phyloP scores from a whole-genome alignment of 2,888 invertebrate species.

The Euplagia quadripunctaria region DNA sequence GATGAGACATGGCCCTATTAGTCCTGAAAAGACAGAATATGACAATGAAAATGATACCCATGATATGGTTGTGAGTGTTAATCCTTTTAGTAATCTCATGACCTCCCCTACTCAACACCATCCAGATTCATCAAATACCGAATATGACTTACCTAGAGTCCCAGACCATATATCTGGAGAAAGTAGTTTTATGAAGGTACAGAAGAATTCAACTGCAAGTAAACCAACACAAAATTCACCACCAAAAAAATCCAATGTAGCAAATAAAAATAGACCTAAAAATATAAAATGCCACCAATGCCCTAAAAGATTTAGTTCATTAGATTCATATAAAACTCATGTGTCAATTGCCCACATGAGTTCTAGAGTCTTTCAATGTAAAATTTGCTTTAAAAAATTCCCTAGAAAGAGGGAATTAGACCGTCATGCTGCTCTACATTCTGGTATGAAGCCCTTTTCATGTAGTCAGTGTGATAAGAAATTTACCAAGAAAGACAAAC shows the following conservation, averaged over 20 bases:
- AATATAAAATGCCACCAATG: constrained; percentile 86
- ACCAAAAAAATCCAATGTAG: constrained; percentile 67
- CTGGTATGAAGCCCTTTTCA: constrained; percentile 90
- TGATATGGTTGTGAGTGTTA: constrained; percentile 88
- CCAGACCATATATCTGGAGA: constrained; percentile 86
- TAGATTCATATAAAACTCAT: constrained; percentile 85
- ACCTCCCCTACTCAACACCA: constrained; percentile 75
- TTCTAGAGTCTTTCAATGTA: constrained; percentile 88
- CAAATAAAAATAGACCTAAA: constrained; percentile 80
- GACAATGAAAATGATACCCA: constrained; percentile 73
- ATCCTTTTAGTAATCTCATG: constrained; percentile 86
- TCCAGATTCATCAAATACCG: constrained; percentile 64
- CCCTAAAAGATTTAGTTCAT: constrained; percentile 82
- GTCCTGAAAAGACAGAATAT: constrained; percentile 67
- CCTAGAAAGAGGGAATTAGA: constrained; percentile 90
- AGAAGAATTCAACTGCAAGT: constrained; percentile 68
- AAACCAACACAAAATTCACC: constrained; percentile 71
- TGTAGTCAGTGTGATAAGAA: constrained; percentile 90
- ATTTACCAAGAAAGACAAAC: constrained; percentile 90
- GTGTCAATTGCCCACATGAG: constrained; percentile 84
- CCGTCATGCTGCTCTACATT: constrained; percentile 89
- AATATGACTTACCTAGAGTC: constrained; percentile 82
- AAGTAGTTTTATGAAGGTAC: constrained; percentile 78
- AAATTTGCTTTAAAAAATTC: constrained; percentile 90
- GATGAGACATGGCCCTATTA: constrained; percentile 86